These are phyloP conservation scores for Nomada flava DNA, from an alignment of 2,888 invertebrate species.

Conservation along the genomic window DNA sequence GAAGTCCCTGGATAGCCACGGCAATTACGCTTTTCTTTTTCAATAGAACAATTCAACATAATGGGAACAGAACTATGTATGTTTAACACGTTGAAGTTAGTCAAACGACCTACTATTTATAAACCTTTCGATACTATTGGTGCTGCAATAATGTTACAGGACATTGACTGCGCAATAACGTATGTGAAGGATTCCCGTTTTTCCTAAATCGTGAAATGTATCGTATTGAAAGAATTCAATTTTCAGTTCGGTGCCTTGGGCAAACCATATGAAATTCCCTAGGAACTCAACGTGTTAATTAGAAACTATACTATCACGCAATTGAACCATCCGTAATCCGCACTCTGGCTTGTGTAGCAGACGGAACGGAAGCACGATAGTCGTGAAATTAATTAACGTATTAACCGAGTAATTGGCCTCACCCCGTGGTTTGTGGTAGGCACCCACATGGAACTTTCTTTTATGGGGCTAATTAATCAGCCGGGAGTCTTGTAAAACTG, in stretches of 20 bases:
- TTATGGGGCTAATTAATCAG: conserved; percentile 47
- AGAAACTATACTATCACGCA: background rate
- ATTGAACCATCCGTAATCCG: background rate
- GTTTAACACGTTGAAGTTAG: too few relatives aligned
- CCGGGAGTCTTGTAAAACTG: conserved; percentile 31
- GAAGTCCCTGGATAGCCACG: too few relatives aligned
- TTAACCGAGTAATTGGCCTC: conserved; percentile 61
- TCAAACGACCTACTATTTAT: too few relatives aligned
- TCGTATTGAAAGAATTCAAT: background rate
- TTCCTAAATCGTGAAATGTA: background rate
- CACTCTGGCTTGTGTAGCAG: background rate
- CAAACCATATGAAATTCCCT: background rate
- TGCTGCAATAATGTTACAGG: too few relatives aligned
- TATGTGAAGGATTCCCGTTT: too few relatives aligned
- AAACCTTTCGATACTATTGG: too few relatives aligned
- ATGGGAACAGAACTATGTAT: too few relatives aligned
- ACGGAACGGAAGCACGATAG: background rate
- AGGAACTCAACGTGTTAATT: background rate
- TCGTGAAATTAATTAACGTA: conserved; percentile 52
- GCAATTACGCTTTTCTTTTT: too few relatives aligned
- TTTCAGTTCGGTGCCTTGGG: background rate
- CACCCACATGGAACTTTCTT: conserved; percentile 13
- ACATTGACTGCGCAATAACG: too few relatives aligned
- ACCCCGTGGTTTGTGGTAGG: conserved; percentile 23
- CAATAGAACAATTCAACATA: too few relatives aligned